phyloP scores from a whole-genome alignment of 64 coral and sea anemone genomes.

The Platygyra sinensis region DNA sequence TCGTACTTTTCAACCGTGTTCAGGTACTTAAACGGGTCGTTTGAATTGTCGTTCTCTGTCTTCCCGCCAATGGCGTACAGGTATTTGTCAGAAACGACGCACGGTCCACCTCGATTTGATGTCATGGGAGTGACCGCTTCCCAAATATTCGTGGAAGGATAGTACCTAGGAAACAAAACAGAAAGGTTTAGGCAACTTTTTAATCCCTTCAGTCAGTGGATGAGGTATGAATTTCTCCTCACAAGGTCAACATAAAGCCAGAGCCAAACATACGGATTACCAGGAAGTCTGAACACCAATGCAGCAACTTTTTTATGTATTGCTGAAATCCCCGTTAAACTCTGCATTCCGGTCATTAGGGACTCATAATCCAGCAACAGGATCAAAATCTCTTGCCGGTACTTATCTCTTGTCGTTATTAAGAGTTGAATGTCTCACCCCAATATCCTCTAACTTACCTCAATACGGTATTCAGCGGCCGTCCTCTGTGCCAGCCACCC shows the following conservation, averaged over 20 bases:
- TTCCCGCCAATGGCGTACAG: conserved; percentile 93
- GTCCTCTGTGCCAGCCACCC: conserved; percentile 88
- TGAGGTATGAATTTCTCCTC: not conserved
- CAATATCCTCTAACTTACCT: conserved; percentile 28
- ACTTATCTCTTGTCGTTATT: no score
- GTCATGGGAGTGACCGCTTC: conserved; percentile 70
- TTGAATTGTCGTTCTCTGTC: conserved; percentile 73
- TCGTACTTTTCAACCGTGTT: conserved; percentile 83
- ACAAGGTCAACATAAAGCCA: not conserved
- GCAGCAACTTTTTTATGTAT: no score
- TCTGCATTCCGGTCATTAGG: no score
- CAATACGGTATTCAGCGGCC: conserved; percentile 64
- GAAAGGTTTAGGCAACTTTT: no score
- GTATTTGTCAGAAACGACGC: conserved; percentile 71
- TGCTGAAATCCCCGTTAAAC: no score
- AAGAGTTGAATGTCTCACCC: not conserved
- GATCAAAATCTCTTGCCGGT: no score
- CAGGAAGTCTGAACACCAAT: no score
- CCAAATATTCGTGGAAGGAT: conserved; percentile 81
- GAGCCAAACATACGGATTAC: not conserved
- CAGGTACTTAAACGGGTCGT: conserved; percentile 72
- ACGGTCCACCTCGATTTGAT: conserved; percentile 77
- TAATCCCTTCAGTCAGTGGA: not conserved
- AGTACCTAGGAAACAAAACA: conserved; percentile 45
- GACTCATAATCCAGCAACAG: no score